These are phyloP conservation scores for Agrotis puta DNA, from an alignment of 2,888 invertebrate genomes.

Conservation along the genomic window DNA sequence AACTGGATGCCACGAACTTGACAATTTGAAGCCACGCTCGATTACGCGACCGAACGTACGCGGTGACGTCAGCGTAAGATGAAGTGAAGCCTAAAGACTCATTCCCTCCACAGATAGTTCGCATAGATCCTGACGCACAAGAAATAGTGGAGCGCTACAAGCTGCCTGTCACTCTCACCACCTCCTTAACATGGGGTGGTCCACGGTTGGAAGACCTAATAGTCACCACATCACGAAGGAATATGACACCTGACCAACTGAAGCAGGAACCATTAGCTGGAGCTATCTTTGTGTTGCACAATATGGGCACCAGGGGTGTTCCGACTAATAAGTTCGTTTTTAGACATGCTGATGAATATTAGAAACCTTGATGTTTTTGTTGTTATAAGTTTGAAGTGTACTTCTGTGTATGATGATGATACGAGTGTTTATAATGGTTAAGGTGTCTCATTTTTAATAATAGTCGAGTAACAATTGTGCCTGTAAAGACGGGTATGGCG, in stretches of 20 bases:
- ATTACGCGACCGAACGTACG: no score
- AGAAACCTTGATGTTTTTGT: not conserved
- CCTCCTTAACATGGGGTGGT: constrained; percentile 92
- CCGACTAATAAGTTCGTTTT: constrained; percentile 63
- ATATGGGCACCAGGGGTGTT: constrained; percentile 62
- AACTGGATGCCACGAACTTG: no score
- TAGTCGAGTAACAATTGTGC: no score
- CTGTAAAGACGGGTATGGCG: no score
- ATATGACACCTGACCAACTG: constrained; percentile 54
- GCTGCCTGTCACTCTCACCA: constrained; percentile 88
- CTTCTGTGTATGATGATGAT: no score
- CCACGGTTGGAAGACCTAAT: constrained; percentile 89
- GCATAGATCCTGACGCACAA: constrained; percentile 82
- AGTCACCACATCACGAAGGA: constrained; percentile 89
- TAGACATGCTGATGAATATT: constrained; percentile 63
- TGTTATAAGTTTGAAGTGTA: no score
- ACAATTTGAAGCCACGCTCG: no score
- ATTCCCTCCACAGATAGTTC: constrained; percentile 81
- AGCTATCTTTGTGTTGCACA: constrained; percentile 62
- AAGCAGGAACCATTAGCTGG: constrained; percentile 63
- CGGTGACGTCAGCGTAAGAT: no score
- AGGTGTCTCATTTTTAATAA: no score
- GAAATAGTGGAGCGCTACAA: constrained; percentile 83
- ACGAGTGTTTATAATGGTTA: no score
- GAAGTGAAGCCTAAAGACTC: not conserved